Evolutionary conservation across 2,113 vertebrate genomes (phyloP).

Genomic region (Corythornis vintsioides): DNA sequence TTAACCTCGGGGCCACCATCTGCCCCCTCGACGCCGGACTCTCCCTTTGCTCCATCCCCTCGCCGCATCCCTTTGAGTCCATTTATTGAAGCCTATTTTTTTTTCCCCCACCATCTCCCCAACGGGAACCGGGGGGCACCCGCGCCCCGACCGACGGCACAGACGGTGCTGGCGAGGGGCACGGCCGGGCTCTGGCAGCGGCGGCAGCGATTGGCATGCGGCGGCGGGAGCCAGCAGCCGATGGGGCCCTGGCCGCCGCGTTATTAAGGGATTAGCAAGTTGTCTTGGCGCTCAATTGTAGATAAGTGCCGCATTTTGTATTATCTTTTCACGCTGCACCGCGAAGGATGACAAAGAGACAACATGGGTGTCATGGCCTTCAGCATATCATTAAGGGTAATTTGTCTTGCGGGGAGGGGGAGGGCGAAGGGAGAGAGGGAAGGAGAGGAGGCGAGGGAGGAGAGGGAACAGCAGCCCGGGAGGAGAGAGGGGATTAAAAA

Average conservation of each 20-base stretch:
- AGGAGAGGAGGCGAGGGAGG: conserved; percentile 29
- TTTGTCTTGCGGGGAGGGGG: conserved; percentile 63
- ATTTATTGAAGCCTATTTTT: not conserved
- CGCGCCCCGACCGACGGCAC: not conserved
- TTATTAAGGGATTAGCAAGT: conserved; percentile 79
- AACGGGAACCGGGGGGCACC: not conserved
- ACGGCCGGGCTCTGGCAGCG: not conserved
- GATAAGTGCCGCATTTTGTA: conserved; percentile 74
- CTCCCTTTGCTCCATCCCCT: not conserved
- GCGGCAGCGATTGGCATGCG: conserved; percentile 42
- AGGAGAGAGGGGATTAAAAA: conserved; percentile 64
- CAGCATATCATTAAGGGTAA: conserved; percentile 76
- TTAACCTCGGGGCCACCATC: rapidly evolving
- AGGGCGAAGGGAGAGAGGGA: not conserved
- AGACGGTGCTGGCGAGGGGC: not conserved
- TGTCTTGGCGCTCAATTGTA: conserved; percentile 73
- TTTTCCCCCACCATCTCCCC: not conserved
- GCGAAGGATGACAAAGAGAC: conserved; percentile 70
- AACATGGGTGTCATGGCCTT: conserved; percentile 72
- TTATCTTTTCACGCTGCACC: conserved; percentile 71
- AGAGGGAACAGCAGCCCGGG: conserved; percentile 16
- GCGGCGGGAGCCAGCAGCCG: conserved; percentile 47
- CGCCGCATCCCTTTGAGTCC: not conserved
- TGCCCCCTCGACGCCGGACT: rapidly evolving
- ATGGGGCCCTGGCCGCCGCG: conserved; percentile 59